These are phyloP conservation scores for Anadara kagoshimensis DNA, from an alignment of 1,140 invertebrate species.

Conservation along the genomic window DNA sequence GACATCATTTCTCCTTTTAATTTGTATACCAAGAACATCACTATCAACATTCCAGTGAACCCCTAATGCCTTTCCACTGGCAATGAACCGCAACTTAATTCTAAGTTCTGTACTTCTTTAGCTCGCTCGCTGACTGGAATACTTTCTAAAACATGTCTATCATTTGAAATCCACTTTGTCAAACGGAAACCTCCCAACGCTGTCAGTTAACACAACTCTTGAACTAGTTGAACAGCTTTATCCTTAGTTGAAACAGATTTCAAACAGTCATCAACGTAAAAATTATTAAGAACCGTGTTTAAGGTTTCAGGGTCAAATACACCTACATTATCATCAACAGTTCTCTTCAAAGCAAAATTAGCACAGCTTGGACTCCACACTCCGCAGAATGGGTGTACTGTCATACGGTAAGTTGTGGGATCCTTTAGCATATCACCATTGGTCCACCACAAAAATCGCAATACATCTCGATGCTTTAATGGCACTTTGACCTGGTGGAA, in stretches of 20 bases:
- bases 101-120: not conserved
- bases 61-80: conserved; percentile 30
- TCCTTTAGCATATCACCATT: not conserved
- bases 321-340: conserved; percentile 19
- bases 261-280: conserved; percentile 43
- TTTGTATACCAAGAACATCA: conserved; percentile 31
- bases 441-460: conserved; percentile 17
- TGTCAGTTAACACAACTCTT: conserved; percentile 17
- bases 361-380: conserved; percentile 24
- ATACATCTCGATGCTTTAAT: conserved; percentile 25
- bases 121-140: conserved; percentile 17
- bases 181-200: conserved; percentile 31
- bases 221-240: conserved; percentile 22
- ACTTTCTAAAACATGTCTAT: conserved; percentile 11
- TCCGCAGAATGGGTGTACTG: conserved; percentile 38
- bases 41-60: conserved; percentile 24
- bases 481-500: conserved; percentile 51
- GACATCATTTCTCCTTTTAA: not conserved
- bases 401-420: conserved; percentile 31
- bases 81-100: not conserved
- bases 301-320: not conserved
- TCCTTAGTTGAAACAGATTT: conserved; percentile 5
- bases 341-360: conserved; percentile 29
- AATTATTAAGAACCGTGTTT: conserved; percentile 26
- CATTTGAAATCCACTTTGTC: conserved; percentile 35